phyloP scores from a whole-genome alignment of 2,888 invertebrate genomes.

The Agonopterix alstromeriana region DNA sequence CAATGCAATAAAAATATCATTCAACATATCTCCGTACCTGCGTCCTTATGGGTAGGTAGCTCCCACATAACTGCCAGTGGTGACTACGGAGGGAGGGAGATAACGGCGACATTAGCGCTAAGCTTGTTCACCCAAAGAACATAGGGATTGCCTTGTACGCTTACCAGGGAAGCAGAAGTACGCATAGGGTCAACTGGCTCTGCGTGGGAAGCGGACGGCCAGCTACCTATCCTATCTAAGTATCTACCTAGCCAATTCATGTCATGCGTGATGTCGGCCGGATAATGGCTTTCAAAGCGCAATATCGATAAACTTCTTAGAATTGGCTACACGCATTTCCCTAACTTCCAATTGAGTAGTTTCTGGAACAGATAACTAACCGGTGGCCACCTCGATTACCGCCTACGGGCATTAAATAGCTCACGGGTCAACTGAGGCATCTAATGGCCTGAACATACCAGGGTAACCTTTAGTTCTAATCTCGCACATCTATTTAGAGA shows the following conservation, averaged over 20 bases:
- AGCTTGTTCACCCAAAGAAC: slow-evolving; percentile 38
- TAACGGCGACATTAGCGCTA: slow-evolving; percentile 51
- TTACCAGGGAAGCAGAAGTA: slow-evolving; percentile 26
- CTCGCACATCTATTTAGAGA: neutral
- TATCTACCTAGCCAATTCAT: slow-evolving; percentile 9
- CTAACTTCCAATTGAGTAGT: too few species aligned
- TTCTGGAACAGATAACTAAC: too few species aligned
- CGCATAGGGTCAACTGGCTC: slow-evolving; percentile 32
- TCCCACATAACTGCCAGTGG: slow-evolving; percentile 22
- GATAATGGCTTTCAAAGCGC: slow-evolving; percentile 19
- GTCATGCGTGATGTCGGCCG: slow-evolving; percentile 18
- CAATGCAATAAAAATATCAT: too few species aligned
- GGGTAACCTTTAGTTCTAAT: too few species aligned
- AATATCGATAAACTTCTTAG: slow-evolving; percentile 23
- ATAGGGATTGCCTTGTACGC: slow-evolving; percentile 31
- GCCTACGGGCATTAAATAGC: too few species aligned
- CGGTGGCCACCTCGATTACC: too few species aligned
- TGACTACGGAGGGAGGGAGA: slow-evolving; percentile 21
- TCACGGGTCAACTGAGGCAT: too few species aligned
- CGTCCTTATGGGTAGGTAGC: slow-evolving; percentile 12
- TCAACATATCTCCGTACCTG: too few species aligned
- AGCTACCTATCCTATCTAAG: neutral
- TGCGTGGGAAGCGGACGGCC: slow-evolving; percentile 41
- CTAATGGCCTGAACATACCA: too few species aligned
- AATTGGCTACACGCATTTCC: slow-evolving; percentile 10